A percentile compares a stretch with the other conserved stretches of the same genome.
Conservation (phyloP, 2,113 vertebrate genomes). For the Colius striatus region DNA sequence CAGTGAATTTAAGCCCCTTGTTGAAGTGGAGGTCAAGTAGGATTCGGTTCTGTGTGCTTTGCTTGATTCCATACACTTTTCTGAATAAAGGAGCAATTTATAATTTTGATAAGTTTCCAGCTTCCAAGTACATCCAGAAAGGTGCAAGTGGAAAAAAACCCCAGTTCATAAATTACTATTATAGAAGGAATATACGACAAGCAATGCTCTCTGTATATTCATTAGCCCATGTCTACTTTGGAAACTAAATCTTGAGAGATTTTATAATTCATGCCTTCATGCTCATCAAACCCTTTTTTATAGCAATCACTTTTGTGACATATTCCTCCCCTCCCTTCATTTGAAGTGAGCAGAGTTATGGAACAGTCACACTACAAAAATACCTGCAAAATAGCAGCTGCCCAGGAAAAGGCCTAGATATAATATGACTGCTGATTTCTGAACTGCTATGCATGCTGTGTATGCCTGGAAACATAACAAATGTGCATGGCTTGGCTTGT, state of each 20-base stretch:
- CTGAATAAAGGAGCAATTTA: constrained; percentile 20
- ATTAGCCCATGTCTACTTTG: constrained; percentile 56
- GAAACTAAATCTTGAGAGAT: constrained; percentile 58
- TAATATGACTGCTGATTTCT: constrained; percentile 70
- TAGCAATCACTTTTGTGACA: constrained; percentile 61
- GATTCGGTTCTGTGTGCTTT: not conserved
- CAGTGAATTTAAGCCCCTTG: not conserved
- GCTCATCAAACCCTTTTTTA: constrained; percentile 68
- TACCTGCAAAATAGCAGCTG: constrained; percentile 44
- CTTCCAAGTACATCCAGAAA: not conserved
- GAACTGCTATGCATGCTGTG: constrained; percentile 72
- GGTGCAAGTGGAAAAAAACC: not conserved
- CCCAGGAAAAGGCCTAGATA: constrained; percentile 57
- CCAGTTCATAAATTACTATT: constrained; percentile 59
- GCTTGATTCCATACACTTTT: not conserved
- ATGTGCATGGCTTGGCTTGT: constrained; percentile 76
- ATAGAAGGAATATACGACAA: constrained; percentile 38
- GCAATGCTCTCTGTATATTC: constrained; percentile 45
- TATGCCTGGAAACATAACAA: constrained; percentile 81
- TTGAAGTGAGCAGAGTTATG: constrained; percentile 41
- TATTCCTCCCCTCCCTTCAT: constrained; percentile 4
- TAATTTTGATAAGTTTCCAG: not conserved
- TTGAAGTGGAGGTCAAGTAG: not conserved
- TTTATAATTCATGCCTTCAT: constrained; percentile 59
- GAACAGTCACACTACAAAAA: constrained; percentile 14